Conservation (phyloP, 1,140 invertebrate species). For the Dreissena polymorpha region DNA sequence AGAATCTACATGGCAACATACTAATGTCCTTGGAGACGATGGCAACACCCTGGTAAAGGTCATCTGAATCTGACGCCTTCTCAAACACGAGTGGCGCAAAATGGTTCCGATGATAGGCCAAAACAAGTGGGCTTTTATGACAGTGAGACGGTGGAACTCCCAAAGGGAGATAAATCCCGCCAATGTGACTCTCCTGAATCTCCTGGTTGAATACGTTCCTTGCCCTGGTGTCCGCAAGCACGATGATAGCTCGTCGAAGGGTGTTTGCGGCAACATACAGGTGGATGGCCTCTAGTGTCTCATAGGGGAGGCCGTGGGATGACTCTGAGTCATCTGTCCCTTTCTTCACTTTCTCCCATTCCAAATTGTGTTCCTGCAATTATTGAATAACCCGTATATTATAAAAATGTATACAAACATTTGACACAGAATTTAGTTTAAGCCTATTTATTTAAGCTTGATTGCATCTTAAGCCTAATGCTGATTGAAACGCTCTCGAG, state of each 20-base stretch:
- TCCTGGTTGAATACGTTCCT: conserved; percentile 81
- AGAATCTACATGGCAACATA: conserved; percentile 65
- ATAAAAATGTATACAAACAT: not conserved
- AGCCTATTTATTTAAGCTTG: too few species aligned
- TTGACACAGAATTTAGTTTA: not conserved
- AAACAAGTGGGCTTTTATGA: conserved; percentile 80
- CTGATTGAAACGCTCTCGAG: too few species aligned
- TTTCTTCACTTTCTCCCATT: conserved; percentile 70
- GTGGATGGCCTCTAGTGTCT: conserved; percentile 91
- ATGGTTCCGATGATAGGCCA: conserved; percentile 92
- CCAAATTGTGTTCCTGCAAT: conserved; percentile 62
- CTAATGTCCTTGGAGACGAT: conserved; percentile 60
- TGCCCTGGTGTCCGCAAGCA: conserved; percentile 86
- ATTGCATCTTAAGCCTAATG: too few species aligned
- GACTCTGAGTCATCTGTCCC: conserved; percentile 53
- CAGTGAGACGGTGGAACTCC: conserved; percentile 86
- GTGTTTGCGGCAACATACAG: conserved; percentile 92
- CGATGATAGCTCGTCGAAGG: conserved; percentile 90
- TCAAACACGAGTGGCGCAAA: conserved; percentile 87
- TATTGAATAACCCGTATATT: not conserved
- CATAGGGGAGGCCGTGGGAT: conserved; percentile 81
- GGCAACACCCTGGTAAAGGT: conserved; percentile 58
- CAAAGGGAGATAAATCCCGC: conserved; percentile 92
- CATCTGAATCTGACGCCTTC: conserved; percentile 10
- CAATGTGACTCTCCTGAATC: conserved; percentile 82